Percentiles rank a stretch among this genome's conserved stretches.
phyloP scores from a whole-genome alignment of 2,113 vertebrate species.

The Coracopsis vasa region DNA sequence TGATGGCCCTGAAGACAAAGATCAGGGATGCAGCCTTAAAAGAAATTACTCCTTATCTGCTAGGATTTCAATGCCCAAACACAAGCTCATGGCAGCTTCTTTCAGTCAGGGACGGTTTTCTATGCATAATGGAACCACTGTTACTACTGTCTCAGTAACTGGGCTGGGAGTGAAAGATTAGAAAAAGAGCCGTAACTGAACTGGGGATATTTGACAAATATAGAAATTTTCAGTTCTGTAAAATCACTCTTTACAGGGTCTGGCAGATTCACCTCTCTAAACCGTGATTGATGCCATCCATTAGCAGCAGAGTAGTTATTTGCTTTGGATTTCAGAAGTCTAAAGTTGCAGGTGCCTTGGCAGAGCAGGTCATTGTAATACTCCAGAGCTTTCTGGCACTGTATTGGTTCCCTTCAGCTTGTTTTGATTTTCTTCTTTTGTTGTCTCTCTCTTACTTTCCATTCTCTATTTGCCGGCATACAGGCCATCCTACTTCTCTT shows the following conservation, averaged over 20 bases:
- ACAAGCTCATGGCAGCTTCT: not conserved
- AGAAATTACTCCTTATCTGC: not conserved
- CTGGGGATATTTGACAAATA: not conserved
- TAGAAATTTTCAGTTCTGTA: not conserved
- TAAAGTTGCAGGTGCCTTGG: not conserved
- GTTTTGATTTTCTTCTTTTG: not conserved
- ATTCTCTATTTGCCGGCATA: not conserved
- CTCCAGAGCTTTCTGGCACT: not conserved
- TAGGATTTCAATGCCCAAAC: not conserved
- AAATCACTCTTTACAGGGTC: not conserved
- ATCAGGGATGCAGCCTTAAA: not conserved
- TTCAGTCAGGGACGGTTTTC: not conserved
- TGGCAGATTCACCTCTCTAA: not conserved
- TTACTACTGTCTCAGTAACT: not conserved
- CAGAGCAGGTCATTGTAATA: not conserved
- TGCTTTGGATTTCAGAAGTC: not conserved
- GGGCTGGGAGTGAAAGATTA: not conserved
- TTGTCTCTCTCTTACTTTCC: not conserved
- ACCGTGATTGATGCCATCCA: not conserved
- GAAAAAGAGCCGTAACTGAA: not conserved
- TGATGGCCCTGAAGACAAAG: not conserved
- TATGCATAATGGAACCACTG: not conserved
- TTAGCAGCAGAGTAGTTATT: not conserved
- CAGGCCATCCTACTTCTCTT: not conserved
- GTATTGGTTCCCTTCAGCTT: not conserved